Base-by-base conservation (phyloP, 1,140 invertebrate genomes). In the Homalodisca vitripennis region DNA sequence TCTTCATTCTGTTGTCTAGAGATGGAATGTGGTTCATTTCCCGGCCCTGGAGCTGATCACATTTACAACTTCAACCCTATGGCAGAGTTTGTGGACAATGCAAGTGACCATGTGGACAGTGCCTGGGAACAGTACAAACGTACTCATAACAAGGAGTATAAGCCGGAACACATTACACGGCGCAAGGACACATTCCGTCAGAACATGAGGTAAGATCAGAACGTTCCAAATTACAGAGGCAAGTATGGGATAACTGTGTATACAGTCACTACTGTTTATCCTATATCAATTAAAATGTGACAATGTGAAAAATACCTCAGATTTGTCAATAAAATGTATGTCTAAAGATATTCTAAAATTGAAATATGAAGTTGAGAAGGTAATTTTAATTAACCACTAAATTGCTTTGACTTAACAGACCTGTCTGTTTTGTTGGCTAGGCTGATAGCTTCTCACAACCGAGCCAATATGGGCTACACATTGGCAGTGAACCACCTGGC, bases 11-110 rank as follows among this genome's bases (percentile, higher is more conserved):
- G 46, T 1, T 66, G 12, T 80, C 48, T 74, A 93, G 92, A 85
- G 74, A 75, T 89, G 73, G 86, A 85, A 17, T 98, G 95, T 76
- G 81, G 84, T 0, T 84, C 86, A 22, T 98, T 97, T 78, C 95
- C 95, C 0, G 95, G 95, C 1, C 95, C 95, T 10, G 95, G 95
- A 20, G 80, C 83, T 1, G 82, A 84, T 24, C 89, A 92, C 74
- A 81, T 88, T 75, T 88, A 89, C 65, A 92, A 89, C 1, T 94
- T 95, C 78, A 98, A 98, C 82, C 96, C 96, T 2, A 97, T 98
- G 88, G 86, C 84, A 55, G 95, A 98, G 82, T 98, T 94, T 75
- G 83, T 98, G 41, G 85, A 91, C 75, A 85, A 82, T 14, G 82
- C 84, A 73, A 87, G 92, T 48, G 75, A 79, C 0, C 95, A 98